A percentile compares a stretch with the other conserved stretches of the same genome.
phyloP scores from a whole-genome alignment of 1,140 invertebrate species.

The Drosophila carrolli region DNA sequence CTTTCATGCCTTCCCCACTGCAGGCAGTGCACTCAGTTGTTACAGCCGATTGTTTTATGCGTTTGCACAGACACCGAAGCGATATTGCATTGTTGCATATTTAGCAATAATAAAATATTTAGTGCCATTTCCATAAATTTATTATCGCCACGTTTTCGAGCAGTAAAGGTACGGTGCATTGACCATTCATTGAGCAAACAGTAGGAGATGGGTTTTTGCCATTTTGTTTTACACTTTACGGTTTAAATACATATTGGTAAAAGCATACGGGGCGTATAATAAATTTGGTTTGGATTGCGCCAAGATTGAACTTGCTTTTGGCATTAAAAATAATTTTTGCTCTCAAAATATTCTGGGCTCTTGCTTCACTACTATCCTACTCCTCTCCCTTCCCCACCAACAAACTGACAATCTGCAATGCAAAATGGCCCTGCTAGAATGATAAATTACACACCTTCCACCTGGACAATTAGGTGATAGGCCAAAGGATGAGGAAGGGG shows the following conservation, averaged over 20 bases:
- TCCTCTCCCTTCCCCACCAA: neutral
- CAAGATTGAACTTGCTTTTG: conserved; percentile 31
- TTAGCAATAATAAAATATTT: conserved; percentile 83
- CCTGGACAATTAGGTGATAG: conserved; percentile 32
- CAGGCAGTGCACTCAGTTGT: conserved; percentile 67
- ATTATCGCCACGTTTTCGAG: conserved; percentile 55
- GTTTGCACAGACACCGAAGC: conserved; percentile 46
- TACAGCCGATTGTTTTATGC: conserved; percentile 74
- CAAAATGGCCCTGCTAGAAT: conserved; percentile 49
- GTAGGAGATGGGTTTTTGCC: conserved; percentile 8
- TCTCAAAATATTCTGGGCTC: neutral
- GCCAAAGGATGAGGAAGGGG: conserved; percentile 7
- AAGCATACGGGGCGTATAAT: conserved; percentile 47
- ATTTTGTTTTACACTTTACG: conserved; percentile 9
- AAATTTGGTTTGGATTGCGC: conserved; percentile 25
- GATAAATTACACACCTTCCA: conserved; percentile 59
- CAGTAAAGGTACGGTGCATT: neutral
- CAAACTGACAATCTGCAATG: conserved; percentile 51
- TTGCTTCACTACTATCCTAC: no score
- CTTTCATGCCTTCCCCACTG: conserved; percentile 20
- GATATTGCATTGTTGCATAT: conserved; percentile 77
- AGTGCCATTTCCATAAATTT: conserved; percentile 80
- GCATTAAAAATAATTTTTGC: conserved; percentile 2
- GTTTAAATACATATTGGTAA: conserved; percentile 30
- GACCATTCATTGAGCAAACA: conserved; percentile 28